Evolutionary conservation across 2,113 vertebrate species (phyloP).

Genomic region (Sturnus vulgaris): DNA sequence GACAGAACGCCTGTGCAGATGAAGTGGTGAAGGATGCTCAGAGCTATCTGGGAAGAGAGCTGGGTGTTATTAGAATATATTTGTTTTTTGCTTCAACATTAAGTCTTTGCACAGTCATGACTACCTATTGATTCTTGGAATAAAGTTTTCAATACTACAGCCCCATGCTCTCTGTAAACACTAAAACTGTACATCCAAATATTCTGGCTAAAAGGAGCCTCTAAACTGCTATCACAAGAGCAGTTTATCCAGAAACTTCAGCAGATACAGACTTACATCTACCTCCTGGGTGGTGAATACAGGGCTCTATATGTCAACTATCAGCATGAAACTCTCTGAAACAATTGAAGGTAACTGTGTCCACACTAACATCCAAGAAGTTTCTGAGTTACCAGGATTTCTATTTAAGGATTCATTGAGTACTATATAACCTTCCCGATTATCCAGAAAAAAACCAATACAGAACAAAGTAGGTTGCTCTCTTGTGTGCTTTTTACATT

Average conservation of each 20-base stretch:
- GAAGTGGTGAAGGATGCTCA: neutral
- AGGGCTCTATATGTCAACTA: neutral
- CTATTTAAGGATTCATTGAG: neutral
- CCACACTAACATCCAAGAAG: neutral
- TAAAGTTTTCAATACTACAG: neutral
- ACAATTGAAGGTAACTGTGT: neutral
- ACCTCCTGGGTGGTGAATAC: neutral
- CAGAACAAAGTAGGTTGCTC: neutral
- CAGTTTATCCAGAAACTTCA: neutral
- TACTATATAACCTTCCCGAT: neutral
- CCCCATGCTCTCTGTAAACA: neutral
- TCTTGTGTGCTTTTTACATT: neutral
- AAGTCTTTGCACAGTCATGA: neutral
- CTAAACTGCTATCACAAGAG: neutral
- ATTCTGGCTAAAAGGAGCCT: neutral
- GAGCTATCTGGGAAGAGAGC: neutral
- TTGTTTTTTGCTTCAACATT: neutral
- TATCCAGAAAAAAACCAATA: neutral
- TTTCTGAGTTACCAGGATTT: neutral
- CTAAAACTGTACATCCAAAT: neutral
- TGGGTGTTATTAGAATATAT: neutral
- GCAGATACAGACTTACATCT: neutral
- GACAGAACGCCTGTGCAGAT: fast-evolving
- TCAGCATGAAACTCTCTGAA: neutral
- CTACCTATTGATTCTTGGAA: neutral